Evolutionary conservation across 1,140 invertebrate species (phyloP).

Genomic region (Scaptomyza hsui): DNA sequence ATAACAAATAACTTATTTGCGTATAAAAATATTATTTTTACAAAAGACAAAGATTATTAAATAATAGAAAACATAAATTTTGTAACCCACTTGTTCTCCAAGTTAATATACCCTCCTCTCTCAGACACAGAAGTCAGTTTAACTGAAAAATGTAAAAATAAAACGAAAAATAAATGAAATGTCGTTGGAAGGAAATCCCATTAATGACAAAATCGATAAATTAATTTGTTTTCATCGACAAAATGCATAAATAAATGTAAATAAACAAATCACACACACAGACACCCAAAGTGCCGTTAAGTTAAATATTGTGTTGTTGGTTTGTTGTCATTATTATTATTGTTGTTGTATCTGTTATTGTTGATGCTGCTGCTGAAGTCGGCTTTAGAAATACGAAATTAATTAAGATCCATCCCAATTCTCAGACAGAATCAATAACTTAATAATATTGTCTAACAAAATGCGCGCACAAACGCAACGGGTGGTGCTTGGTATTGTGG

Average conservation of each 20-base stretch:
- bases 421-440: constrained; percentile 49
- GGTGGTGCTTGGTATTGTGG: constrained; percentile 25
- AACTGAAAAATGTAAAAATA: constrained; percentile 25
- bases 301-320: constrained; percentile 25
- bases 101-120: neutral
- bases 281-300: constrained; percentile 60
- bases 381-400: constrained; percentile 59
- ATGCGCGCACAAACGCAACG: constrained; percentile 60
- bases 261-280: constrained; percentile 40
- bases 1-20: too few species aligned
- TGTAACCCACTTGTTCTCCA: neutral
- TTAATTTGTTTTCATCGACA: constrained; percentile 66
- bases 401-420: constrained; percentile 61
- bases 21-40: too few species aligned
- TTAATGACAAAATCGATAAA: constrained; percentile 79
- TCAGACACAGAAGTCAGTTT: neutral
- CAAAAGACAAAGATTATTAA: too few species aligned
- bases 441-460: constrained; percentile 67
- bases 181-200: constrained; percentile 59
- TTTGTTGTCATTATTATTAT: constrained; percentile 28
- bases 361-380: constrained; percentile 27
- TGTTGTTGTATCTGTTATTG: constrained; percentile 2
- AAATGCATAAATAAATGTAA: constrained; percentile 56
- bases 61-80: too few species aligned
- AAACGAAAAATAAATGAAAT: constrained; percentile 14